These are phyloP conservation scores for Cranoglanis bouderius DNA, from an alignment of 2,113 vertebrate genomes.

Conservation along the genomic window DNA sequence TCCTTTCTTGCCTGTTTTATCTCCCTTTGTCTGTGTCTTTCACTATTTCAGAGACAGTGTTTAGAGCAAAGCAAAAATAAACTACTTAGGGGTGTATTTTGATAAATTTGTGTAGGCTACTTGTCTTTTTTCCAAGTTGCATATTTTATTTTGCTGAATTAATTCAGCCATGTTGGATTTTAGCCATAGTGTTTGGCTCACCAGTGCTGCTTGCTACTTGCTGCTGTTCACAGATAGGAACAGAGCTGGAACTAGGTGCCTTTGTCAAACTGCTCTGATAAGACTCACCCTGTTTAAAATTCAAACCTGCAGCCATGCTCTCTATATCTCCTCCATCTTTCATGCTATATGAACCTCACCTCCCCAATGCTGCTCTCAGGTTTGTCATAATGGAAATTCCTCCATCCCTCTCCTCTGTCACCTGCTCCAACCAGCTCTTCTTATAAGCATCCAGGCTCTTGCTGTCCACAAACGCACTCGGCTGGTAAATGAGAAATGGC, in stretches of 20 bases:
- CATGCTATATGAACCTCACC: constrained; percentile 6
- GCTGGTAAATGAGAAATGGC: constrained; percentile 37
- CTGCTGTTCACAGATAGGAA: not conserved
- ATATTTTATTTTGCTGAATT: not conserved
- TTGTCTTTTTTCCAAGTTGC: not conserved
- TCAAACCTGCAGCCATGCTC: not conserved
- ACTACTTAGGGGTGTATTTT: not conserved
- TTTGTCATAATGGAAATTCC: constrained; percentile 13
- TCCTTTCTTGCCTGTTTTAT: not conserved
- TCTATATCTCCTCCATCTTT: constrained; percentile 15
- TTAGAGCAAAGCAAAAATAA: not conserved
- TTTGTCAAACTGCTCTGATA: constrained; percentile 11
- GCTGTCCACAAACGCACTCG: constrained; percentile 9
- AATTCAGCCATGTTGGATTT: constrained; percentile 1
- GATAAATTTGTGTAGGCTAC: not conserved
- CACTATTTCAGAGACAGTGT: not conserved
- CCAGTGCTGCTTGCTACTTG: not conserved
- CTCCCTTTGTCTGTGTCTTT: not conserved
- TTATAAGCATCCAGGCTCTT: constrained; percentile 1
- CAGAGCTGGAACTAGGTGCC: not conserved
- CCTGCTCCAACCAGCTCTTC: not conserved
- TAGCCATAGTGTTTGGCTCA: not conserved
- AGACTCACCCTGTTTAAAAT: constrained; percentile 16
- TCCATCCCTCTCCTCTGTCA: not conserved
- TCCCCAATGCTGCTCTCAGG: not conserved